Base-by-base conservation (phyloP, 2,797 vertebrate species). In the Betta splendens region DNA sequence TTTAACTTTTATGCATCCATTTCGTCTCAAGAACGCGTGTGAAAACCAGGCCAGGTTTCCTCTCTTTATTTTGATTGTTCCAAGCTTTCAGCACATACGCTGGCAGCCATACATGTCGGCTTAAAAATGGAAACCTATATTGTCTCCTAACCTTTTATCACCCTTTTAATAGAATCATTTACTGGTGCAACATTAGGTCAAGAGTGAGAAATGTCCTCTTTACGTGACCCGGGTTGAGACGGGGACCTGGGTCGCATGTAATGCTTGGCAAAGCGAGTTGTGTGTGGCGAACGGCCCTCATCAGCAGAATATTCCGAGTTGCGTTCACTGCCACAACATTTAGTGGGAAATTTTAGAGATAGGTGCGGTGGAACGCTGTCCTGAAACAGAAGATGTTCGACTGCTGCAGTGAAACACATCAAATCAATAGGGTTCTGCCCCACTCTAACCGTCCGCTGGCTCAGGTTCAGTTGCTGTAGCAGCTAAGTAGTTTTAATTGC, bases 61-160 rank as follows among this genome's bases (percentile, higher is more conserved):
- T 91, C 80, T 81, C 89, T 91, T 91, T 91, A 85, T 90, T 73
- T 52, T 4, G 56, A 83, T 64, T 73, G 83, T 85, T 75, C 11
- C 29, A 31, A 61, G 77, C 87, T 90, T 80, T 90, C 88, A 89
- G 16, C 88, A 80, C 7, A 31, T 28, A 47, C 81, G 55, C 21
- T 73, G 72, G 81, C 72, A 71, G 28, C 28, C 57, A 55, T 22
- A 44, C 37, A 69, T 64, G 42, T 17, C 6, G 23, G 61, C 63
- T 73, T 76, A 75, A 78, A 81, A 80, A 81, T 62, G 62, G 75
- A 12, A 61, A 15, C 60, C 8, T 68, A 73, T 70, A 86, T 89
- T 79, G 78, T 79, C 62, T 67, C 54, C 22, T 65, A 72, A 59
- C 38, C 72, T 83, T 78, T 83, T 79, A 61, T 73, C 42, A 18